Evolutionary conservation across 2,888 invertebrate species (phyloP), one percentile per base, ranked within the genome.

Genomic region (Orthosia gracilis): DNA sequence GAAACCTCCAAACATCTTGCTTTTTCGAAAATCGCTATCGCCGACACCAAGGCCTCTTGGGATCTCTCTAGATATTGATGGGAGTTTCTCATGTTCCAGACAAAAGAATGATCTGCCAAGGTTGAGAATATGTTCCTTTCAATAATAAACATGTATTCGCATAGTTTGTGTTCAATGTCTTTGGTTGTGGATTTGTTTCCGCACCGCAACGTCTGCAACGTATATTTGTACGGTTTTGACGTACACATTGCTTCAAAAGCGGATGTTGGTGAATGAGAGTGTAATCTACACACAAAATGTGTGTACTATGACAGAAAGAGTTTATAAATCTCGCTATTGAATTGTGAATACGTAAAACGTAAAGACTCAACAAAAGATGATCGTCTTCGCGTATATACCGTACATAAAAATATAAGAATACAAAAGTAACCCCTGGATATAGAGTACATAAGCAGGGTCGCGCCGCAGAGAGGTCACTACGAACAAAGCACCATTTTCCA

Each of bases 201-300:
- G 54, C 50, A 57, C 21, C 40, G n/a, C 63, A 67, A 45, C 57
- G 40, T 59, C 21, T 26, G n/a, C 63, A 67, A 45, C 57, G 49
- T 59, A 17, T 52, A 57, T 40, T 57, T 52, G 55, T 71, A 65
- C 17, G 47, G n/a, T 63, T 31, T 59, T 26, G 26, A 31, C 15
- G n/a, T 63, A 74, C 17, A 45, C 18, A 47, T 54, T 58, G 26
- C 26, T 40, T 54, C 15, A 40, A 52, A 63, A 21, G 23, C 59
- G 59, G 82, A 76, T 78, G 50, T 76, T 74, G 40, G 26, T 61
- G n/a, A 50, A 45, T 61, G 23, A 59, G 26, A 26, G 15, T 57
- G 3, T 45, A 26, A 55, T 57, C 40, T 76, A 52, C 52, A 72
- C 26, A 52, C 9, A 21, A 9, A 49, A 26, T 50, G 49, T 61